Conservation (phyloP, 2,113 vertebrate species). For the Gracilinanus agilis region DNA sequence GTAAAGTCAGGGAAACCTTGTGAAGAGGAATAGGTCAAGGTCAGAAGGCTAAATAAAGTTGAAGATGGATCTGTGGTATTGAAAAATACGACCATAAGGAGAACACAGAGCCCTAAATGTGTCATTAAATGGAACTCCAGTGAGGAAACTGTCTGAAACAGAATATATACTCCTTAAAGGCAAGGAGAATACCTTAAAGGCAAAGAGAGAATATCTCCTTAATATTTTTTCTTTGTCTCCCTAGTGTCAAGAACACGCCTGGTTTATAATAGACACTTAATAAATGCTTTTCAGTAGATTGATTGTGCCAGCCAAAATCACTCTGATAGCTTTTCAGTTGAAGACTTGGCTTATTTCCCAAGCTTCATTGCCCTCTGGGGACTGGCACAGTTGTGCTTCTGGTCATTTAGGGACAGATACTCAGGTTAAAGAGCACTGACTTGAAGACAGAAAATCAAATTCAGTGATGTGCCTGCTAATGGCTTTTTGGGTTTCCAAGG, state of each 20-base stretch:
- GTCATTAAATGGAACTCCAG: not conserved
- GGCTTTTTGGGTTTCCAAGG: slow-evolving; percentile 13
- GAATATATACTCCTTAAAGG: not conserved
- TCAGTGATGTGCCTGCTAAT: not conserved
- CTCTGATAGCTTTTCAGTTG: not conserved
- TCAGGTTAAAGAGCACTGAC: not conserved
- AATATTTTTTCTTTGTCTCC: not conserved
- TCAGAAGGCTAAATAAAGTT: not conserved
- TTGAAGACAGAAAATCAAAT: not conserved
- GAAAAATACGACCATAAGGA: not conserved
- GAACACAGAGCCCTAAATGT: not conserved
- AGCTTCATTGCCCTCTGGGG: not conserved
- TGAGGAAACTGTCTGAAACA: not conserved
- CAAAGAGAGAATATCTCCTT: not conserved
- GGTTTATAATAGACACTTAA: not conserved
- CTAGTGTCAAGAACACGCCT: not conserved
- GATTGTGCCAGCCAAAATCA: not conserved
- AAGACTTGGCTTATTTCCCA: not conserved
- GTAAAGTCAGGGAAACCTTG: not conserved
- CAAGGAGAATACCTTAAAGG: not conserved
- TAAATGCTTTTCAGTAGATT: not conserved
- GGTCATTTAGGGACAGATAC: not conserved
- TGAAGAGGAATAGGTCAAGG: not conserved
- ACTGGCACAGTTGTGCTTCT: not conserved
- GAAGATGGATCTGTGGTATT: not conserved